phyloP scores from a whole-genome alignment of 2,888 invertebrate species.

The Phengaris alcon region DNA sequence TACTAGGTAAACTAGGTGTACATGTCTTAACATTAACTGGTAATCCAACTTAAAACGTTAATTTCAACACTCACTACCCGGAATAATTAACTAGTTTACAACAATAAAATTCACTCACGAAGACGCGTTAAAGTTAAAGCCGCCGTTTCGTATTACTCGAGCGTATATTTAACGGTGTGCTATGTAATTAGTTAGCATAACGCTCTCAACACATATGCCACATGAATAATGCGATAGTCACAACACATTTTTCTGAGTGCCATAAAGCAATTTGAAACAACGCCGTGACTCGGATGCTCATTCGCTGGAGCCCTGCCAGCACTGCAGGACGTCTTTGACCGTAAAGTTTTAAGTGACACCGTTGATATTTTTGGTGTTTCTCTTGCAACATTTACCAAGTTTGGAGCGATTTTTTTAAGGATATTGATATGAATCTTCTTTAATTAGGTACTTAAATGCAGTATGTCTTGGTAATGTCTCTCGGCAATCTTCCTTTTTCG shows the following conservation, averaged over 20 bases:
- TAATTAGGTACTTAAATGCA: too few relatives aligned
- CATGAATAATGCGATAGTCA: constrained; percentile 32
- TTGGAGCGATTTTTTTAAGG: background rate
- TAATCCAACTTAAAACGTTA: too few relatives aligned
- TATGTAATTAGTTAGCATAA: constrained; percentile 15
- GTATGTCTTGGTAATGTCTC: too few relatives aligned
- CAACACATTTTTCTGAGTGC: constrained; percentile 35
- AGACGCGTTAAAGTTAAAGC: background rate
- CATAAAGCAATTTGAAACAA: constrained; percentile 37
- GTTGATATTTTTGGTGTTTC: constrained; percentile 37
- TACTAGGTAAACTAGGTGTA: too few relatives aligned
- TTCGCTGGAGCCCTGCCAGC: constrained; percentile 36
- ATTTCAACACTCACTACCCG: too few relatives aligned
- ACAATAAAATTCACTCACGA: background rate
- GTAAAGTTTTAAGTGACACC: constrained; percentile 42
- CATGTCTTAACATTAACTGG: too few relatives aligned
- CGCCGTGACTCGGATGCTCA: constrained; percentile 36
- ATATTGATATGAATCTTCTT: too few relatives aligned
- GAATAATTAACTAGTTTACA: background rate
- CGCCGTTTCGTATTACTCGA: background rate
- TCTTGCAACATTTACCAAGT: background rate
- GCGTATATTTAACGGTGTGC: background rate
- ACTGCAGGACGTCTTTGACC: constrained; percentile 36
- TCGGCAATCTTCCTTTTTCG: too few relatives aligned
- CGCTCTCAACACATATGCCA: constrained; percentile 31